Evolutionary conservation across 35 echinoderm and acorn worm species (phyloP).

Genomic region (Stichopus chloronotus): DNA sequence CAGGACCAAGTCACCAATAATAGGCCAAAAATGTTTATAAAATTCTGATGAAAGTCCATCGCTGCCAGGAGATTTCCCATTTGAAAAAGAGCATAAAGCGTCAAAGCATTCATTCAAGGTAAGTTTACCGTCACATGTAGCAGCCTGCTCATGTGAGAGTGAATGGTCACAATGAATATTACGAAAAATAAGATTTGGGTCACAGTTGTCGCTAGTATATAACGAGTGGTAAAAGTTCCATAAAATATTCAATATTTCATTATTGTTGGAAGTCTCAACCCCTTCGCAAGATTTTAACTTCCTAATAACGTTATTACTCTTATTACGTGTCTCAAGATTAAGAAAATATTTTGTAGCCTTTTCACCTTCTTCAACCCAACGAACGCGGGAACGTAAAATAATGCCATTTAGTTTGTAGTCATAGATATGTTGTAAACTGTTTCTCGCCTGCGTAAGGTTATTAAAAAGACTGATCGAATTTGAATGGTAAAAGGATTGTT

Average conservation of each 20-base stretch:
- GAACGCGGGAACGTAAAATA: not conserved
- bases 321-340: not conserved
- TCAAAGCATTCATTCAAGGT: conserved; percentile 23
- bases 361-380: conserved; percentile 37
- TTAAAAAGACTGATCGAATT: not conserved
- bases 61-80: conserved; percentile 46
- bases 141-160: not conserved
- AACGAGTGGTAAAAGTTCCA: conserved; percentile 13
- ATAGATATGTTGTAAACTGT: conserved; percentile 20
- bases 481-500: conserved; percentile 17
- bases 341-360: conserved; percentile 8
- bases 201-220: not conserved
- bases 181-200: not conserved
- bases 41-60: conserved; percentile 53
- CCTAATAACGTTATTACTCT: not conserved
- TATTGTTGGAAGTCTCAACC: not conserved
- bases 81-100: conserved; percentile 13
- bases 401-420: conserved; percentile 23
- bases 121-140: conserved; percentile 14
- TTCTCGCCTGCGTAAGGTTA: conserved; percentile 4
- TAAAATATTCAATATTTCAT: conserved; percentile 8
- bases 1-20: conserved; percentile 7
- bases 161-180: not conserved
- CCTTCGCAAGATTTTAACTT: not conserved
- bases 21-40: conserved; percentile 55